Base-by-base conservation (phyloP, 1,140 invertebrate genomes). In the Tetraneura akinire region DNA sequence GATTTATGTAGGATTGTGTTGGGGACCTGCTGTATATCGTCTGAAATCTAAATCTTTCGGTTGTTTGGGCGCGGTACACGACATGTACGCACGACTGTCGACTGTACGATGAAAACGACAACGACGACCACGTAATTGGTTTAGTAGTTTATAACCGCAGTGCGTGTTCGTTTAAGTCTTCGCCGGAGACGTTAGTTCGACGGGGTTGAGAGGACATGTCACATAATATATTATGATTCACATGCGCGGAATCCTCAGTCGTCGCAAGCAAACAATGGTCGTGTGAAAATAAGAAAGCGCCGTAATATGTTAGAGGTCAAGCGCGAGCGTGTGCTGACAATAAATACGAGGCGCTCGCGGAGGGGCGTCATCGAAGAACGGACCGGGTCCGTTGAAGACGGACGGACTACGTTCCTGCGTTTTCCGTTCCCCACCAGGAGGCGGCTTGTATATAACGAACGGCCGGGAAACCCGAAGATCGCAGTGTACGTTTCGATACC, bases 291-390 rank as follows among this genome's bases (percentile, higher is more conserved):
- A 21, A 42, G 60, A 66, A 45, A 37, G 64, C 32, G n/a, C 64
- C 0, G 32, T 8, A n/a, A n/a, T n/a, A 16, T 62, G 60, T 62
- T 32, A 62, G 60, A 62, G 60, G 64, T 42, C 62, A 64, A 62
- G 62, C n/a, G 62, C 62, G 32, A 37, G 32, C 32, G 32, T 37
- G 32, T 37, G 32, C 8, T 37, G 3, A 37, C 8, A 37, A 37
- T 37, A 37, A 37, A 3, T 4, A 4, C 8, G 32, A 37, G 32
- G 32, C 29, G 32, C 29, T 64, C 29, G 62, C 29, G 62, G 29
- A 64, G 29, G 29, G 62, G 32, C 62, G 32, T 10, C 18, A 26
- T 3, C 60, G 14, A 29, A n/a, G 60, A 10, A 26, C 16, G 29
- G 29, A 11, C 57, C 57, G 4, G 23, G 57, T 14, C n/a, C n/a